Base-by-base conservation (phyloP, 2,113 vertebrate species). In the Sylvilagus bachmani region DNA sequence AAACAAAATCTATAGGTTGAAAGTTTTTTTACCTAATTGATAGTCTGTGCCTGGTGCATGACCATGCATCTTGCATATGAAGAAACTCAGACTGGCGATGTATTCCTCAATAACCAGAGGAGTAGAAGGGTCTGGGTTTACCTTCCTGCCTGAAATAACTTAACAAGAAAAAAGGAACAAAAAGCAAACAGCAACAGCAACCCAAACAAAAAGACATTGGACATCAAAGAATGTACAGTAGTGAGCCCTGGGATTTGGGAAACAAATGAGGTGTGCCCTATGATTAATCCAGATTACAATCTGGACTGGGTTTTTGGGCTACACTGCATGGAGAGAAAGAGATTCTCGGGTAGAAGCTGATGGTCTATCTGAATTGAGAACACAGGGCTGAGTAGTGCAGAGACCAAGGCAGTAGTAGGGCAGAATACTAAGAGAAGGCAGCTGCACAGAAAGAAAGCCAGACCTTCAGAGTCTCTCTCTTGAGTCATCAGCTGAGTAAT, bases 1-100 rank as follows among this genome's bases (percentile, higher is more conserved):
- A 91, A 95, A 88, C 64, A 95, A 77, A 93, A 95, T 36, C 79
- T 77, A 62, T 89, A 71, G 66, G 70, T 79, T 86, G 51, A 82
- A 95, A 69, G 9, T 19, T 64, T 91, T 91, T 86, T n/a, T 92
- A 88, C 70, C 36, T 87, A 87, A 87, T 14, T 94, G 51, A 92
- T 86, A 95, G 91, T 86, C 81, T 96, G 13, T 92, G 29, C 81
- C 62, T 62, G 91, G 69, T 74, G 49, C 91, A 7, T 86, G 66
- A 86, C 44, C 25, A 31, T 25, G 7, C 61, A 36, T 67, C 33
- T 95, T 90, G 38, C 49, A 81, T 67, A 79, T 75, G 49, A 93
- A 95, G 53, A 91, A 38, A 78, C 67, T 81, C 66, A 84, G 74
- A 73, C 44, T 10, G 51, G 78, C 61, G 88, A 61, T 82, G 70